phyloP scores from a whole-genome alignment of 1,140 invertebrate genomes.

The Yoshiicerus persimilis region DNA sequence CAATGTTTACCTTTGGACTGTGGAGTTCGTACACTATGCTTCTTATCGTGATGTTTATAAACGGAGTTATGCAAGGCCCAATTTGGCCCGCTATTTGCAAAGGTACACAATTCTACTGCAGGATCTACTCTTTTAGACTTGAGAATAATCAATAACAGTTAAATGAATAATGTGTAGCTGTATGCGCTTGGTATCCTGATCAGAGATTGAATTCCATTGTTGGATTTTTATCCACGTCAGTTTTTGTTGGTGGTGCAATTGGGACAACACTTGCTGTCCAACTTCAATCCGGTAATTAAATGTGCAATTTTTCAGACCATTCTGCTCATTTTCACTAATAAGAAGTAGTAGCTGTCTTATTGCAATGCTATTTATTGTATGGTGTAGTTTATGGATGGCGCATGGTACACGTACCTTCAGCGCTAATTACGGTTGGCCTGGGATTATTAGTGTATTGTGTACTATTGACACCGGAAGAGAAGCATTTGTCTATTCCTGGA shows the following conservation, averaged over 20 bases:
- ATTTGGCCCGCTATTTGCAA: constrained; percentile 38
- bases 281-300: constrained; percentile 51
- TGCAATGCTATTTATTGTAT: not conserved
- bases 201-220: constrained; percentile 56
- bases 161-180: constrained; percentile 50
- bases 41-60: constrained; percentile 56
- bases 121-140: not conserved
- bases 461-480: constrained; percentile 54
- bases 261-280: constrained; percentile 59
- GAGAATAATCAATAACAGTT: not conserved
- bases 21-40: constrained; percentile 55
- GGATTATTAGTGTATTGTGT: constrained; percentile 54
- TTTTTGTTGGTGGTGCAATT: constrained; percentile 59
- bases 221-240: constrained; percentile 59
- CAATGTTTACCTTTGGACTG: constrained; percentile 58
- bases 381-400: constrained; percentile 57
- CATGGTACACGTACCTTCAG: constrained; percentile 54
- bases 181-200: constrained; percentile 59
- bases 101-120: not conserved
- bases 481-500: constrained; percentile 53
- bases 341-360: not conserved
- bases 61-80: constrained; percentile 57
- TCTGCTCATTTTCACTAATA: not conserved
- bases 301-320: not conserved
- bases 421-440: constrained; percentile 54